Evolutionary conservation across 2,888 invertebrate genomes (phyloP), one percentile per base, ranked within the genome.

Genomic region (Pammene aurita): DNA sequence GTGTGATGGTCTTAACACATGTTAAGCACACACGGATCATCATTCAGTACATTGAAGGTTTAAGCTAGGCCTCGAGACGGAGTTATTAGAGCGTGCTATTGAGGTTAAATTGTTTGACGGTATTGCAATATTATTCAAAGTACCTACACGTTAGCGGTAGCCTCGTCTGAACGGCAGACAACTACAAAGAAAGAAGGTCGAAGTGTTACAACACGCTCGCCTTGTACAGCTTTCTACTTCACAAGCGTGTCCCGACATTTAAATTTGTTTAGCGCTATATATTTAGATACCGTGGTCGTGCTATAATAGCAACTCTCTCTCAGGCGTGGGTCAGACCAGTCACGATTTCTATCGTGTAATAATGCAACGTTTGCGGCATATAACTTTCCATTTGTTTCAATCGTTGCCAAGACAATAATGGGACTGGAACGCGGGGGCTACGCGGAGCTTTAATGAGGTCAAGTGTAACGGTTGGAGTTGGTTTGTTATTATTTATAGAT

Each of bases 151-250:
- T 84, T 86, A 84, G 84, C 80, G 83, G 87, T 89, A 87, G 86
- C 85, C 88, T 89, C 87, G 87, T 89, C 90, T 89, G 87, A 88
- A 87, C 79, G 80, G 80, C 83, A 82, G 79, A 81, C 81, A 80
- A 79, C 79, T 77, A 78, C 79, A 81, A 83, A 86, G 85, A 90
- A 91, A 92, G 90, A 92, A 92, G 92, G 92, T 88, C 92, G 88
- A 76, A 77, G 79, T 83, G 80, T 92, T 92, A 87, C 92, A 88
- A 91, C 90, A 91, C 81, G 88, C 78, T 90, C 82, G 90, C 90
- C 90, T 90, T 90, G 90, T 86, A 76, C 87, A 88, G 91, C 92
- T 92, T 92, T 92, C 92, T 92, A 92, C 88, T 89, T 84, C 78
- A 84, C 83, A 78, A 88, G 86, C 90, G 86, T 89, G 92, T 90